Evolutionary conservation across 2,797 vertebrate species (phyloP).

Genomic region (Dicrostonyx torquatus): DNA sequence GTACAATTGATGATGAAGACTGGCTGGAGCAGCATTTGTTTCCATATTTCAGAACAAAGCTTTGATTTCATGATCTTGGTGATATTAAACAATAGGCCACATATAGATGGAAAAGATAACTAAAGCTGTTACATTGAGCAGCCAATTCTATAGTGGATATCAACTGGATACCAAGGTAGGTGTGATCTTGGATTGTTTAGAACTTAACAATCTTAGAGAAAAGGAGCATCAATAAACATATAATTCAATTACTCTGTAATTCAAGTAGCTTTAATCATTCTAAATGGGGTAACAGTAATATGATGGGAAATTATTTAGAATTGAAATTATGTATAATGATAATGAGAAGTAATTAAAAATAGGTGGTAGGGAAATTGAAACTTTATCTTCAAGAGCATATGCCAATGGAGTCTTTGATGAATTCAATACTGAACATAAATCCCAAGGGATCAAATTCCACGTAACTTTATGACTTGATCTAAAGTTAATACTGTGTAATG

Average conservation of each 20-base stretch:
- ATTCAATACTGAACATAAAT: neutral
- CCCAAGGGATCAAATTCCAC: neutral
- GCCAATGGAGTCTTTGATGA: neutral
- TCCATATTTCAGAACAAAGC: neutral
- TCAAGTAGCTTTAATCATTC: neutral
- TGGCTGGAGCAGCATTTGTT: neutral
- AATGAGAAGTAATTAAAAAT: constrained; percentile 32
- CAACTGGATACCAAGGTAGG: neutral
- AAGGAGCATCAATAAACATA: neutral
- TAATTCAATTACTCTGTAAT: constrained; percentile 17
- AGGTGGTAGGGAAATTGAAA: neutral
- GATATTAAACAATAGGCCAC: neutral
- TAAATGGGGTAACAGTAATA: constrained; percentile 30
- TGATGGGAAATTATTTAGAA: constrained; percentile 34
- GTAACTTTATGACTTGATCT: neutral
- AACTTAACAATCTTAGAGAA: neutral
- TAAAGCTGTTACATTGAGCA: neutral
- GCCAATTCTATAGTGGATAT: neutral
- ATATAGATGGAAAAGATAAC: neutral
- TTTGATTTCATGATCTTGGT: neutral
- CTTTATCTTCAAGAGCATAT: neutral
- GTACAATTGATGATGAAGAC: neutral
- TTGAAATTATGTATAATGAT: neutral
- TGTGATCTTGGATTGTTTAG: neutral
- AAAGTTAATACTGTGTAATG: neutral